Evolutionary conservation across 2,797 vertebrate species (phyloP), one percentile per base, ranked within the genome.

Genomic region (Spheniscus humboldti): DNA sequence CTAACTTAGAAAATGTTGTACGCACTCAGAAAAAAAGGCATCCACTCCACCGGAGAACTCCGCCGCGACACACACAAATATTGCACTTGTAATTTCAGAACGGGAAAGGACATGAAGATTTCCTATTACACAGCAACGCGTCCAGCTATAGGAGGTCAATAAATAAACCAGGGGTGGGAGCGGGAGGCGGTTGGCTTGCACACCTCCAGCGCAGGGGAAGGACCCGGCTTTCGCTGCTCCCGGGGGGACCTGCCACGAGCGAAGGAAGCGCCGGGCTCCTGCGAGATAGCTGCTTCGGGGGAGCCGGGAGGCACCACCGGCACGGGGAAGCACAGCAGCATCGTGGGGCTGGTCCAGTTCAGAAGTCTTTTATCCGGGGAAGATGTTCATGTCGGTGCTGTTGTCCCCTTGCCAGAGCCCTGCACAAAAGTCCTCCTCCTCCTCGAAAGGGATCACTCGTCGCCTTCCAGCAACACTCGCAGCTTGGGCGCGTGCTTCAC

Each of bases 21-120:
- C 94, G 55, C 97, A 86, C 86, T 76, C 59, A 3, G 67, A 24
- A 66, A 73, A 66, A 56, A 52, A 85, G 83, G 81, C 92, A 92
- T 98, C 98, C 69, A 45, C 98, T 97, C 96, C 94, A 95, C 81
- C 11, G 53, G 94, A 93, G 59, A 81, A 81, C 77, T 93, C 98
- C 97, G 97, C 96, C 80, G 73, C 90, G 95, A 98, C 98, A 94
- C 95, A 97, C 96, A 98, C 96, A 96, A 97, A 99, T 99, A 99
- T 99, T 99, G 99, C 99, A 99, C 99, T 99, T 99, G 98, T 91
- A 98, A 98, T 96, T 98, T 96, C 98, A 97, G 98, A 82, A 95
- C 93, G 94, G 96, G 95, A 92, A 95, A 94, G 97, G 97, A 98
- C 97, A 96, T 28, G 48, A 98, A 96, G 97, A 91, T 94, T 98